phyloP scores from a whole-genome alignment of 2,888 invertebrate species.

The Yponomeuta plumbellus region DNA sequence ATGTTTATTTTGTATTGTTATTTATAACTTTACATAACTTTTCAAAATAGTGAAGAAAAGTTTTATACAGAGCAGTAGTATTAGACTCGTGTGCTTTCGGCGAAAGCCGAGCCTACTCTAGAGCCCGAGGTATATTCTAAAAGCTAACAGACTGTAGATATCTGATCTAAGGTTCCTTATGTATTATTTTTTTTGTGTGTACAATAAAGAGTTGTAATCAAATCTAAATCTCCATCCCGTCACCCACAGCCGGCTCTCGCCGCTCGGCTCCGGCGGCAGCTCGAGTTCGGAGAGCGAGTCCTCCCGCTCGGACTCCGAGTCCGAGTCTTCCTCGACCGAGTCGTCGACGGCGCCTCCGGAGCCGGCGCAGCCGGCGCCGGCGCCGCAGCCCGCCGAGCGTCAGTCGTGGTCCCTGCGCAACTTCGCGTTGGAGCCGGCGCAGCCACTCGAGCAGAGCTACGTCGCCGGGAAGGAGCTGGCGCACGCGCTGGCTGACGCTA shows the following conservation, averaged over 20 bases:
- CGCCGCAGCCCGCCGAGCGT: constrained; percentile 36
- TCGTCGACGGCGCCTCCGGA: constrained; percentile 33
- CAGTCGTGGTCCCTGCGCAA: constrained; percentile 69
- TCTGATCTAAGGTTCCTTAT: too few relatives aligned
- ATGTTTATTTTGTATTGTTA: too few relatives aligned
- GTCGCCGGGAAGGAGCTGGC: constrained; percentile 75
- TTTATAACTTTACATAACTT: too few relatives aligned
- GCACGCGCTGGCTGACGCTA: constrained; percentile 73
- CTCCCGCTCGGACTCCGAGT: constrained; percentile 79
- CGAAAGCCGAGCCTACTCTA: too few relatives aligned
- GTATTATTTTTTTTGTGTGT: too few relatives aligned
- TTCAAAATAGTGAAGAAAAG: too few relatives aligned
- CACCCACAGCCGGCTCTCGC: constrained; percentile 54
- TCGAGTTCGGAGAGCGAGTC: constrained; percentile 73
- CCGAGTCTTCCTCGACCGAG: constrained; percentile 77
- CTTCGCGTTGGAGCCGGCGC: constrained; percentile 58
- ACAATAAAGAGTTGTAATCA: too few relatives aligned
- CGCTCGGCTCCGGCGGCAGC: constrained; percentile 63
- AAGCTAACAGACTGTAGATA: background rate
- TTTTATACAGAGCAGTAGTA: too few relatives aligned
- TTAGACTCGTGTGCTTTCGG: too few relatives aligned
- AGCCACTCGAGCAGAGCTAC: constrained; percentile 58
- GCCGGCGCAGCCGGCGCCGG: constrained; percentile 28
- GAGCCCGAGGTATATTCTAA: too few relatives aligned
- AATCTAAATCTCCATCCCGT: background rate